Base-by-base conservation (phyloP, 2,888 invertebrate genomes). In the Caradrina clavipalpis region DNA sequence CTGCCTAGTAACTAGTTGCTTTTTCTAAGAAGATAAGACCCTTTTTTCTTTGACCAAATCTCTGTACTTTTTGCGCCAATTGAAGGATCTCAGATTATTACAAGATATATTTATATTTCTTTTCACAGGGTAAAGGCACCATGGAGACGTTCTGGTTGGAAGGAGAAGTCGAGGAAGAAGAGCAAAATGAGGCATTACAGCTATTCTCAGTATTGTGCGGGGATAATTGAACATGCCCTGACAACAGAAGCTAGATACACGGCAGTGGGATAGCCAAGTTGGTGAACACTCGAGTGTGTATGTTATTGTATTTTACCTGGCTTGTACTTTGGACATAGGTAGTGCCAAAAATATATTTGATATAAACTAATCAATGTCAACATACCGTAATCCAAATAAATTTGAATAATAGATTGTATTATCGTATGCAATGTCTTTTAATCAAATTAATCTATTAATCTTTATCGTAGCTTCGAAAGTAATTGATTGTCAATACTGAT, bases 111-210 rank as follows among this genome's bases (percentile, higher is more conserved):
- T 35, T 51, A 63, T 57, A 3, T 55, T 26, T 35, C 5, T 0
- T 50, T 94, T 93, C 11, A 49, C 92, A 98, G 98, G 98, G 98
- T 26, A 99, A 99, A 94, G 99, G 98, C 45, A 97, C 97, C 88
- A 98, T 98, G 98, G 97, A 98, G 89, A 98, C 98, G 0, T 98
- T 97, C 91, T 98, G 98, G 98, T 90, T 98, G 66, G 96, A 97
- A 83, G 97, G 97, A 6, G 97, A 97, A 87, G 91, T 96, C 45
- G 96, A 96, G 65, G 94, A 95, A 60, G 94, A 95, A 39, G 92
- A 92, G 47, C 94, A 94, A 72, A 91, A 94, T 45, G 95, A 96
- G 63, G 95, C 94, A 0, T 73, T 95, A 56, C 92, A 94, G 63
- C 82, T 94, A 45, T 93, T 95, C 74, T 94, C 95, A 0, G 85